Evolutionary conservation across 2,888 invertebrate genomes (phyloP), one percentile per base, ranked within the genome.

Genomic region (Drosophila vallismaia): DNA sequence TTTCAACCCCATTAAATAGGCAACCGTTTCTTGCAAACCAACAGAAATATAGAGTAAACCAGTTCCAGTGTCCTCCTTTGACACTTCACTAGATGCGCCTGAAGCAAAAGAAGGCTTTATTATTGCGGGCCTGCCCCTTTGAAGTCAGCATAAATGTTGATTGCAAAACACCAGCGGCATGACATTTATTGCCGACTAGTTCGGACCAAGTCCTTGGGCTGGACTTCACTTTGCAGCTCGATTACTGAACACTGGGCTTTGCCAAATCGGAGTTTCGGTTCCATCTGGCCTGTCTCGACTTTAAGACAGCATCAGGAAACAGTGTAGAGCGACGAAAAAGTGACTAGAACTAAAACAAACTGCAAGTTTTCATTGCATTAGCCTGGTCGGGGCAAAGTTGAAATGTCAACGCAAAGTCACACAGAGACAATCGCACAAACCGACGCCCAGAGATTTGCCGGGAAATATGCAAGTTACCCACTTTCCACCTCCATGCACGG

Each of bases 351-450:
- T 54, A 42, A 31, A 45, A 62, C 46, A 55, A 62, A 36, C 44
- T 62, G 71, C 29, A 50, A 51, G 70, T 71, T 71, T 51, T 71
- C 71, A 70, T 70, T 62, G 70, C 70, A 70, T 70, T 70, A 62
- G 51, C 51, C 72, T 48, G 51, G 10, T 38, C 31, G 36, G 38
- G 49, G 48, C 51, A 71, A 70, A 55, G 55, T 71, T 71, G 63
- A 71, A 71, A 71, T 71, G 70, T 71, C 70, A 71, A 53, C 63
- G 72, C 63, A 71, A 66, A 71, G 72, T 72, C 70, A 70, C 72
- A 70, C 24, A 55, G 48, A 67, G 46, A 55, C 68, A 56, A 68
- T 51, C 66, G 40, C 42, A 64, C 26, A 53, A 33, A 1, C 54
- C 10, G 26, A 59, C 54, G 44, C 36, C 24, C 48, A 52, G 29